phyloP scores from a whole-genome alignment of 2,888 invertebrate species.

The Thymelicus acteon region DNA sequence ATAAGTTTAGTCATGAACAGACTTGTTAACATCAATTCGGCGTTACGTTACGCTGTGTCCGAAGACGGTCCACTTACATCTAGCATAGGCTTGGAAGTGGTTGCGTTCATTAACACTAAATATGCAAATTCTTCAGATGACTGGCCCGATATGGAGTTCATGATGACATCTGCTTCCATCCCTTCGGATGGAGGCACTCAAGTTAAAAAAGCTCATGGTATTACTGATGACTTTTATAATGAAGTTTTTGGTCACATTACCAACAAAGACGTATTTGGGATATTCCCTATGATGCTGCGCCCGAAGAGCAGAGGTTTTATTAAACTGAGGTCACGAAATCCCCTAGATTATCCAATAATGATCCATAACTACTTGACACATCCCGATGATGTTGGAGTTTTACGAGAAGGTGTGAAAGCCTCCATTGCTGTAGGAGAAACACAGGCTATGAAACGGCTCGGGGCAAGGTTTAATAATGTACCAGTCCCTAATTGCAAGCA shows the following conservation, averaged over 20 bases:
- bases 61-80: slow-evolving; percentile 95
- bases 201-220: slow-evolving; percentile 91
- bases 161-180: slow-evolving; percentile 93
- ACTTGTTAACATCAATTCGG: slow-evolving; percentile 93
- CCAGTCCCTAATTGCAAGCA: slow-evolving; percentile 93
- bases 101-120: slow-evolving; percentile 94
- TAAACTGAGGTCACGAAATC: slow-evolving; percentile 88
- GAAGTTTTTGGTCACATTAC: slow-evolving; percentile 89
- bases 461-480: slow-evolving; percentile 90
- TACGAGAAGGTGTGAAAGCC: slow-evolving; percentile 94
- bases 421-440: slow-evolving; percentile 93
- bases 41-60: slow-evolving; percentile 92
- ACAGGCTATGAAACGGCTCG: slow-evolving; percentile 90
- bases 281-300: slow-evolving; percentile 95
- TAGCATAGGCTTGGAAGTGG: slow-evolving; percentile 93
- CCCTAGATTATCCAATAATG: slow-evolving; percentile 92
- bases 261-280: slow-evolving; percentile 90
- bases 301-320: slow-evolving; percentile 94
- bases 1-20: slow-evolving; percentile 92
- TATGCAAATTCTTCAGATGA: slow-evolving; percentile 94
- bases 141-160: slow-evolving; percentile 97
- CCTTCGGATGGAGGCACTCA: slow-evolving; percentile 93
- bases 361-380: slow-evolving; percentile 96
- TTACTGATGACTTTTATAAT: slow-evolving; percentile 92
- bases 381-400: slow-evolving; percentile 92